Evolutionary conservation across 1,140 invertebrate species (phyloP), one percentile per base, ranked within the genome.

Genomic region (Apis florea): DNA sequence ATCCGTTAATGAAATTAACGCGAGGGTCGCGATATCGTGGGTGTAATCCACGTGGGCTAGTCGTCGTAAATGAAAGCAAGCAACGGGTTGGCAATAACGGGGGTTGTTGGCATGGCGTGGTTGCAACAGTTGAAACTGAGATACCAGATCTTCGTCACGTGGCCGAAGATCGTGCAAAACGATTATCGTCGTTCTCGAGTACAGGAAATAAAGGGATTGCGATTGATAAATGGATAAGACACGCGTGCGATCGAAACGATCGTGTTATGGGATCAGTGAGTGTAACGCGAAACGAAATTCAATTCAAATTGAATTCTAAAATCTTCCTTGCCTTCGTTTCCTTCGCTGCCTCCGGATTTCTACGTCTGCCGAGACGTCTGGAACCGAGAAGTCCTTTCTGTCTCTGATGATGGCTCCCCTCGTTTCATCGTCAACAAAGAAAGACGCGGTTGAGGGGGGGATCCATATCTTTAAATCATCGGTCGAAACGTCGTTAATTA

Each of bases 401-500:
- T n/a, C 21, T 10, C 61, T 6, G 12, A 59, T 6, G 31, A 68
- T 19, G 11, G 66, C 24, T 31, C 26, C 21, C 64, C 54, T 6
- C 26, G 49, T 51, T 21, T 47, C 21, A 3, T 26, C 13, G 17
- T 4, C 40, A 61, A 86, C 84, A 85, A 86, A 84, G 75, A 56
- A 21, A 66, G n/a, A n/a, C 40, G 68, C 26, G 11, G 11, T 11
- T 9, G 9, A 49, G 12, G 17, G 79, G 73, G 26, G 40, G 79
- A 83, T 67, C 80, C 56, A 63, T 79, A 76, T 63, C 68, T 70
- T 87, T 87, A 84, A 87, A 82, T 88, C 86, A 88, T 88, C 75
- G 58, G 61, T 54, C 78, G 77, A 85, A 88, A 79, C 66, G 71
- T 68, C 87, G 81, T 88, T 88, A 88, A 88, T 88, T 88, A 87